Conservation (phyloP, 2,888 invertebrate species). For the Bombylius major region DNA sequence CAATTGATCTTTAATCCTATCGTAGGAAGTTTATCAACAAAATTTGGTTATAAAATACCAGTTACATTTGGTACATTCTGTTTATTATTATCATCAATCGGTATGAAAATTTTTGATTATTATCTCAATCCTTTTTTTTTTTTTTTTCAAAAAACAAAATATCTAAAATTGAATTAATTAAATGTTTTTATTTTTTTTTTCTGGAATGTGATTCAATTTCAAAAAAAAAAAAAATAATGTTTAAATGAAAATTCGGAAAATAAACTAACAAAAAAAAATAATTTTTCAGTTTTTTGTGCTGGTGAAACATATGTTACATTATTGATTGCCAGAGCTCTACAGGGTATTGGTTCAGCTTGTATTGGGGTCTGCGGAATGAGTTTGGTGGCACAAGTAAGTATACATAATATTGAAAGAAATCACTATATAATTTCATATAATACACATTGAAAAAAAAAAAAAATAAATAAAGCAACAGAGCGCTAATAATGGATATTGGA, state of each 20-base stretch:
- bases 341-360: conserved; percentile 70
- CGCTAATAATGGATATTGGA: conserved; percentile 20
- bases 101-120: conserved; percentile 35
- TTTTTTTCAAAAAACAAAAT: no score
- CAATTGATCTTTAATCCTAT: conserved; percentile 66
- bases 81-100: conserved; percentile 51
- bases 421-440: conserved; percentile 21
- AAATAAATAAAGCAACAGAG: no score
- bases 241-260: no score
- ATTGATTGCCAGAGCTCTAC: conserved; percentile 60
- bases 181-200: background rate
- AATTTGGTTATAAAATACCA: conserved; percentile 53
- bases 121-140: no score
- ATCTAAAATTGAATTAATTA: conserved; percentile 18
- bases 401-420: conserved; percentile 18
- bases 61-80: conserved; percentile 55
- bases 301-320: conserved; percentile 56
- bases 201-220: no score
- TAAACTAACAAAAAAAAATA: no score
- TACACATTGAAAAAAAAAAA: no score
- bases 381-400: conserved; percentile 46
- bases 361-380: conserved; percentile 73
- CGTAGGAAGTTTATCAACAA: conserved; percentile 53
- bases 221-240: no score
- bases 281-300: conserved; percentile 54